These are phyloP conservation scores for Xenopus laevis DNA, from an alignment of 2,113 vertebrate genomes.

Conservation along the genomic window DNA sequence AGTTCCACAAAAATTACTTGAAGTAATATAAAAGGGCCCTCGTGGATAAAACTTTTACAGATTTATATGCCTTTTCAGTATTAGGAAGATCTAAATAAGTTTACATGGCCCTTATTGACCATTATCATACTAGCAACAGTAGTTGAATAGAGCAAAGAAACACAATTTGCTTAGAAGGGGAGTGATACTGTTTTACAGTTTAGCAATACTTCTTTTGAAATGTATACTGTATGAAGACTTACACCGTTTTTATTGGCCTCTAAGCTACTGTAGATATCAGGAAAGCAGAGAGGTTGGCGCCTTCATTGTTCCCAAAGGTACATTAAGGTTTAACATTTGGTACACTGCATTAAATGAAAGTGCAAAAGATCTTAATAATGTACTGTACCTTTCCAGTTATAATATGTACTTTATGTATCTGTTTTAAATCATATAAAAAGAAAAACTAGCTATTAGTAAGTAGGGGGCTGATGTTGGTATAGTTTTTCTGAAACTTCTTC, in stretches of 20 bases:
- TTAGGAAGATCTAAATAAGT: too few species aligned
- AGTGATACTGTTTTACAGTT: slow-evolving; percentile 8
- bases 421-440: too few species aligned
- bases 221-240: slow-evolving; percentile 1
- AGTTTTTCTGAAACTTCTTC: too few species aligned
- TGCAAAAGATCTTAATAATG: not conserved
- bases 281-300: not conserved
- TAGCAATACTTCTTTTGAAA: slow-evolving; percentile 14
- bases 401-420: too few species aligned
- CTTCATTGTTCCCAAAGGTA: slow-evolving; percentile 30
- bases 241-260: slow-evolving; percentile 21
- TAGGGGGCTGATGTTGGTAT: too few species aligned
- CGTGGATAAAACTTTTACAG: too few species aligned
- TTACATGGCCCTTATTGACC: too few species aligned
- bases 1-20: too few species aligned
- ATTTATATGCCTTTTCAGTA: too few species aligned
- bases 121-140: not conserved
- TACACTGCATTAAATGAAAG: slow-evolving; percentile 20
- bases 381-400: not conserved
- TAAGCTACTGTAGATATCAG: slow-evolving; percentile 2
- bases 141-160: too few species aligned
- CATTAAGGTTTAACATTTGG: slow-evolving; percentile 24
- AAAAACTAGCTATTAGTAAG: too few species aligned
- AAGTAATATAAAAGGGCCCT: too few species aligned
- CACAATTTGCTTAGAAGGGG: not conserved